A percentile compares a stretch with the other conserved stretches of the same genome.
Evolutionary conservation across 2,888 invertebrate genomes (phyloP).

Genomic region (Stramonita haemastoma): DNA sequence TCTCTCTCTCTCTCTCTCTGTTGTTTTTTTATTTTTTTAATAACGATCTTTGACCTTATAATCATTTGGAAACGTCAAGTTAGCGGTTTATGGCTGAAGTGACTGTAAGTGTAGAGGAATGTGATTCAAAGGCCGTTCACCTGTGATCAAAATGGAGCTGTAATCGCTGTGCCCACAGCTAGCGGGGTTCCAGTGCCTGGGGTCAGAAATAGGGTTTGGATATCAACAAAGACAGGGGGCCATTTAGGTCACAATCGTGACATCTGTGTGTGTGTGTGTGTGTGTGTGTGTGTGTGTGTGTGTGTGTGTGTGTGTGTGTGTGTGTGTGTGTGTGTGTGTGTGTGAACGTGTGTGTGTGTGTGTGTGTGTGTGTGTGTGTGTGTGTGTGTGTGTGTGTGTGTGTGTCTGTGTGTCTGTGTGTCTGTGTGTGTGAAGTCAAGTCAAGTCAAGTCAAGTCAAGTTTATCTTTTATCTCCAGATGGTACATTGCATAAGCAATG

Average conservation of each 20-base stretch:
- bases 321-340: not conserved
- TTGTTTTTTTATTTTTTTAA: not conserved
- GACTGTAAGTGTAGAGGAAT: too few relatives aligned
- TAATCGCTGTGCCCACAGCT: too few relatives aligned
- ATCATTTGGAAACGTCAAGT: not conserved
- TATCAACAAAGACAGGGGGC: too few relatives aligned
- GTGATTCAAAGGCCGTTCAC: too few relatives aligned
- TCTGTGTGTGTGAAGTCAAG: too few relatives aligned
- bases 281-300: slow-evolving; percentile 4
- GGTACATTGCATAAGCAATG: too few relatives aligned
- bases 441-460: too few relatives aligned
- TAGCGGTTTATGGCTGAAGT: too few relatives aligned
- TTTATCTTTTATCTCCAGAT: too few relatives aligned
- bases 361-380: not conserved
- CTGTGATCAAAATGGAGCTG: too few relatives aligned
- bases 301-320: not conserved
- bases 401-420: not conserved
- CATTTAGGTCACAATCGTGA: not conserved
- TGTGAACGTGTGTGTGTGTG: not conserved
- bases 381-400: not conserved
- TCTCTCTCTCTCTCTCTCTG: not conserved
- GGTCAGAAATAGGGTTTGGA: too few relatives aligned
- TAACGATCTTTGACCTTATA: not conserved
- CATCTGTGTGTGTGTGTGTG: slow-evolving; percentile 6
- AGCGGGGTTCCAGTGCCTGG: too few relatives aligned